A percentile compares a stretch with the other conserved stretches of the same genome.
Evolutionary conservation across 2,888 invertebrate species (phyloP).

Genomic region (Nomada fabriciana): DNA sequence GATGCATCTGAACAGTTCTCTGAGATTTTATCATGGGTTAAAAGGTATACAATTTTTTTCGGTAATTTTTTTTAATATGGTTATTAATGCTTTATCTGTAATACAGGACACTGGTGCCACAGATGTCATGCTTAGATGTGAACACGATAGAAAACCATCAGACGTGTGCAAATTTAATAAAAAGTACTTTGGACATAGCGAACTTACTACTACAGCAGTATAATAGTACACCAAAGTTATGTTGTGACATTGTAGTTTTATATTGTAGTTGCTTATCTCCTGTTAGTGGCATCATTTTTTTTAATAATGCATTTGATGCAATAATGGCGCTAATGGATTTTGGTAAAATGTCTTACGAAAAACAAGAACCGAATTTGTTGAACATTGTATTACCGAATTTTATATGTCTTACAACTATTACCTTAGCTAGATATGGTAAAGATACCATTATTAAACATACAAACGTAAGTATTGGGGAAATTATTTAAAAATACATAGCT

Average conservation of each 20-base stretch:
- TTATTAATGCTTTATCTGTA: neutral
- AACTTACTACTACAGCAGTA: slow-evolving; percentile 53
- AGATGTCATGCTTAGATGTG: slow-evolving; percentile 18
- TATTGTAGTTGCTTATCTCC: slow-evolving; percentile 61
- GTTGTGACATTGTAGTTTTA: slow-evolving; percentile 68
- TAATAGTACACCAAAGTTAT: slow-evolving; percentile 65
- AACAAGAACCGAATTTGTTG: slow-evolving; percentile 60
- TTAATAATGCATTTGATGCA: slow-evolving; percentile 57
- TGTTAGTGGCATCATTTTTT: slow-evolving; percentile 62
- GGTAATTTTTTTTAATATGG: neutral
- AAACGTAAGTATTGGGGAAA: slow-evolving; percentile 61
- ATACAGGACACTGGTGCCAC: slow-evolving; percentile 39
- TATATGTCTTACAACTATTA: slow-evolving; percentile 65
- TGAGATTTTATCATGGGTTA: slow-evolving; percentile 60
- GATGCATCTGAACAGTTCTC: slow-evolving; percentile 60
- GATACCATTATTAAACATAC: slow-evolving; percentile 52
- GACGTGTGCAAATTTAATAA: slow-evolving; percentile 59
- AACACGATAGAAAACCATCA: slow-evolving; percentile 30
- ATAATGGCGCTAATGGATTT: slow-evolving; percentile 62
- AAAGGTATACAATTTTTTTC: slow-evolving; percentile 43
- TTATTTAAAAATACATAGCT: neutral
- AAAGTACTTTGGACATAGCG: slow-evolving; percentile 59
- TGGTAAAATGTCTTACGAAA: slow-evolving; percentile 57
- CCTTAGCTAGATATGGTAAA: slow-evolving; percentile 54
- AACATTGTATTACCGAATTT: slow-evolving; percentile 62